Base-by-base conservation (phyloP, 2,888 invertebrate species). In the Danaus chrysippus region DNA sequence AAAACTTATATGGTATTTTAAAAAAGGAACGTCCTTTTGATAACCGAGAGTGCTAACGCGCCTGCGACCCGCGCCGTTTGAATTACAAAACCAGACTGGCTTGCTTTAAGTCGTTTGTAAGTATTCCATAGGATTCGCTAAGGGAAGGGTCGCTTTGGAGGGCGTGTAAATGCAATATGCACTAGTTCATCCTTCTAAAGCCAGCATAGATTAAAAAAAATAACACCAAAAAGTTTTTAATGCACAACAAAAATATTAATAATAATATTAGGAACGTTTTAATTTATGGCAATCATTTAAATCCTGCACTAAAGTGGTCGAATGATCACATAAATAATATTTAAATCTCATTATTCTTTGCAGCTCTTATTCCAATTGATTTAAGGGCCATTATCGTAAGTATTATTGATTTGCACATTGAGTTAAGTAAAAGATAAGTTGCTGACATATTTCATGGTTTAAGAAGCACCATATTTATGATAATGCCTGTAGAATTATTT, bases 1-100 rank as follows among this genome's bases (percentile, higher is more conserved):
- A 73, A 78, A 79, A 74, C 76, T 73, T 73, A 74, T 73, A 65
- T 71, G 58, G 66, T 62, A 67, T 69, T 67, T 66, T 60, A 65
- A 68, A 68, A 65, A 67, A 61, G 64, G 68, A 67, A 61, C 66
- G 64, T 77, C 78, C 75, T 74, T 75, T 76, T 77, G 70, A 78
- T 81, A 80, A 79, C 84, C 85, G 85, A 79, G 83, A 78, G 76
- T 74, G 70, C 71, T 76, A 77, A 69, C 81, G 87, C 83, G 84
- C 77, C 75, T 78, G 77, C 81, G 84, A 79, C 76, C 87, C 86
- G 87, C 81, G 88, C 90, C 83, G 84, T 78, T 81, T 78, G 87
- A 79, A 84, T 83, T 75, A 81, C 87, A 84, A 86, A 88, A 89
- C 87, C 90, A 89, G 90, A 91, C 90, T 90, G 90, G 84, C 88